Base-by-base conservation (phyloP, 2,888 invertebrate genomes). In the Cremastobaeus sp. region DNA sequence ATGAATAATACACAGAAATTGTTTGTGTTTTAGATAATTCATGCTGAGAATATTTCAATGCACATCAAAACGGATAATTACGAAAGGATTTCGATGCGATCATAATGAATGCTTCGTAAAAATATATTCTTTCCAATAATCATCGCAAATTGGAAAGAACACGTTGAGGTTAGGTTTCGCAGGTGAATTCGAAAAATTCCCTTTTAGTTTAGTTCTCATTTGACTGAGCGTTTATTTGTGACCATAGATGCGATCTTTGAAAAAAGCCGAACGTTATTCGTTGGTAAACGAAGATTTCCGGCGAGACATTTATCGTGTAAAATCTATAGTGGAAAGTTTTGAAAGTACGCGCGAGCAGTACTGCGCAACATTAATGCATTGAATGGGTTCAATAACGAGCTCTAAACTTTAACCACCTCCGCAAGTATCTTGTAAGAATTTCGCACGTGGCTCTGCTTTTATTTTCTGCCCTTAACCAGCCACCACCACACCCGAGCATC, bases 311-410 rank as follows among this genome's bases (percentile, higher is more conserved):
- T 62, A 62, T 64, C 54, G 50, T 37, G 28, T 65, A 57, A 41
- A 64, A 62, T 74, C 55, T 55, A 50, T 48, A 12, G 47, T 21
- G 21, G 35, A 57, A 71, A 60, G 60, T 74, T 71, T 68, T 64
- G 55, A n/a, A 71, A 71, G 57, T 64, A 70, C 66, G 43, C 52
- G 47, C 35, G 37, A 59, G 47, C 28, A 64, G 50, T 48, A 47
- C 37, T 48, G 39, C 34, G 59, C 47, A 18, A 32, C 64, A 54
- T 68, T 75, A 71, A 75, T 71, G 54, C 64, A 69, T 71, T 64
- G 71, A 69, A 62, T 64, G 64, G 41, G 66, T 35, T 75, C 66
- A 64, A 71, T 71, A 71, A 75, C 68, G 71, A 71, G 71, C 59
- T 64, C 35, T 47, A 60, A 60, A 70, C 60, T 74, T 59, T n/a